Base-by-base conservation (phyloP, 2,888 invertebrate species). In the Dryomyza anilis region DNA sequence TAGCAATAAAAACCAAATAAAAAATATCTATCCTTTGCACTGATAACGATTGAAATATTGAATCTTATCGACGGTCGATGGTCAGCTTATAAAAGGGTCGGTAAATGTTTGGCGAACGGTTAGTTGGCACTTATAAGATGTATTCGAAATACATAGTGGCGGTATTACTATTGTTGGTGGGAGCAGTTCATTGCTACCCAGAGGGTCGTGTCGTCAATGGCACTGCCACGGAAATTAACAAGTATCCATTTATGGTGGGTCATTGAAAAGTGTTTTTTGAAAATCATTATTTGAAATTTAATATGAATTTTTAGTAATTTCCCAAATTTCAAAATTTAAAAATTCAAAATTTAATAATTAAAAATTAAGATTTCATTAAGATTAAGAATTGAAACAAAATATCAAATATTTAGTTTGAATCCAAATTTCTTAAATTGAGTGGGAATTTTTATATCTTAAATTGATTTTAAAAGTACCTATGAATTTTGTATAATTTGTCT, bases 141-240 rank as follows among this genome's bases (percentile, higher is more conserved):
- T 63, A 56, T 46, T 33, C 36, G 19, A 29, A 36, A 7, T 14
- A 23, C n/a, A 52, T 67, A 2, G 27, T 68, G n/a, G 29, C 55
- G 21, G 19, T 63, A 16, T n/a, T n/a, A n/a, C 16, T 70, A 6
- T 23, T 69, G 16, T 57, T 74, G 2, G 14, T 72, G 3, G 69
- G 64, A 7, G 30, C 58, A 16, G 62, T 56, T 8, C 61, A 23
- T 23, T 72, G 73, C 57, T 73, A 66, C 10, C 73, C 76, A 0
- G 63, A 70, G 27, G 66, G 64, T 5, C 79, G 82, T 12, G 74
- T 83, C 45, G 82, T 82, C 3, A 80, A 80, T 56, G 82, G 82
- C 14, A 80, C 80, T 3, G 72, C 70, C 36, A 71, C 81, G 5
- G 39, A 23, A 2, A 70, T 78, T 3, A 70, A 70, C 12, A 70